These are phyloP conservation scores for Limnephilus marmoratus DNA, from an alignment of 2,888 invertebrate species.

Conservation along the genomic window DNA sequence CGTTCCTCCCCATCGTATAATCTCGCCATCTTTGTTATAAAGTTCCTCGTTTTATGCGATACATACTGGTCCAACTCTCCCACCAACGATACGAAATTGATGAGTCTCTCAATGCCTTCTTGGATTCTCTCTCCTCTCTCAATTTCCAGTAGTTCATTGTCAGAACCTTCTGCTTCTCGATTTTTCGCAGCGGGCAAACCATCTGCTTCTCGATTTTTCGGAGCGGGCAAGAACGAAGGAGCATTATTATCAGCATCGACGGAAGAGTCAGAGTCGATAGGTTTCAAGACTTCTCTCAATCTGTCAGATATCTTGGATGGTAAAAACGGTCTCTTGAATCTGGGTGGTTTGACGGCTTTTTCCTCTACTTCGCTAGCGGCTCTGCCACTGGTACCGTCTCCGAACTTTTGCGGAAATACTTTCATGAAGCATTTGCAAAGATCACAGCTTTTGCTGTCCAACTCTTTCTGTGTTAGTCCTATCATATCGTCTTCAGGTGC, in stretches of 20 bases:
- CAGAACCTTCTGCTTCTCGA: background rate
- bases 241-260: slow-evolving; percentile 44
- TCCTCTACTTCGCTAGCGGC: background rate
- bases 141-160: slow-evolving; percentile 8
- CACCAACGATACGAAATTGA: slow-evolving; percentile 61
- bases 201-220: background rate
- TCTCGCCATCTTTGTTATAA: slow-evolving; percentile 58
- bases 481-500: slow-evolving; percentile 17
- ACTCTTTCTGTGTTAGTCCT: slow-evolving; percentile 48
- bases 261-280: slow-evolving; percentile 31
- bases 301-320: slow-evolving; percentile 21
- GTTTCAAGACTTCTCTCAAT: background rate
- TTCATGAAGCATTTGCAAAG: slow-evolving; percentile 62
- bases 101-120: slow-evolving; percentile 59
- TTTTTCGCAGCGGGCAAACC: slow-evolving; percentile 27
- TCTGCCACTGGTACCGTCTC: slow-evolving; percentile 14
- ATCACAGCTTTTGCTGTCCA: slow-evolving; percentile 54
- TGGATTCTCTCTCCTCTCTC: slow-evolving; percentile 49
- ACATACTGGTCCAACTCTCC: slow-evolving; percentile 61
- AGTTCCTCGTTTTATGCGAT: slow-evolving; percentile 56
- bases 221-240: slow-evolving; percentile 51
- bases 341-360: background rate
- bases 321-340: background rate
- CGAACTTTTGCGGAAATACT: slow-evolving; percentile 50
- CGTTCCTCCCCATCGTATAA: slow-evolving; percentile 48